phyloP scores from a whole-genome alignment of 1,140 invertebrate species.

The Colletes latitarsis region DNA sequence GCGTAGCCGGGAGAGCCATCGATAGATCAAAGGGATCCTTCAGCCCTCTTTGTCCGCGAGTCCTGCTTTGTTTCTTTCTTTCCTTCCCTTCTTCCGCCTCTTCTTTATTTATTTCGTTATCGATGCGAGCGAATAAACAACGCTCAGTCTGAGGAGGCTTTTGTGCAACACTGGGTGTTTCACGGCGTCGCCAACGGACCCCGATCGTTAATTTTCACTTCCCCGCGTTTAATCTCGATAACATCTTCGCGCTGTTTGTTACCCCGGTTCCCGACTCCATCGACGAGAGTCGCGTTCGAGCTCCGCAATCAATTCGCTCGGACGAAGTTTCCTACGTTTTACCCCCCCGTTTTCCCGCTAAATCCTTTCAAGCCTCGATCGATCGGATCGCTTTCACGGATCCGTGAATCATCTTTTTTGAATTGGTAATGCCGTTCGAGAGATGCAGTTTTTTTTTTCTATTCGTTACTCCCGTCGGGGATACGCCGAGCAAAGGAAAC shows the following conservation, averaged over 20 bases:
- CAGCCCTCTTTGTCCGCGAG: constrained; percentile 39
- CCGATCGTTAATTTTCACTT: constrained; percentile 22
- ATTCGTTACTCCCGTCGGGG: no score
- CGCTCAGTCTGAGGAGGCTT: background rate
- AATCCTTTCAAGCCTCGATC: background rate
- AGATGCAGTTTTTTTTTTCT: background rate
- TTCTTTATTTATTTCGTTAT: constrained; percentile 1
- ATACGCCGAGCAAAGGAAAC: background rate
- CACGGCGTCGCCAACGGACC: background rate
- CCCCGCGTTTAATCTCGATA: background rate
- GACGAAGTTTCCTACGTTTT: background rate
- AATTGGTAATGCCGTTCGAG: background rate
- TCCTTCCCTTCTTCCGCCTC: background rate
- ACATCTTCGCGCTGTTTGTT: constrained; percentile 11
- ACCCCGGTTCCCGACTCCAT: background rate
- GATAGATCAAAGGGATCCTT: constrained; percentile 37
- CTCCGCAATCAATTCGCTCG: background rate
- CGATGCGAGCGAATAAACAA: constrained; percentile 15
- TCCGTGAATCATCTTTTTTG: background rate
- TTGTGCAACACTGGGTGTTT: constrained; percentile 7
- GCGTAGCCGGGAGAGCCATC: constrained; percentile 14
- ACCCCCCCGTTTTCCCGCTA: background rate
- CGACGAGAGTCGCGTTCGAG: background rate
- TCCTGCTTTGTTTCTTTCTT: background rate
- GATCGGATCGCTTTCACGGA: background rate